Conservation (phyloP, 2,113 vertebrate genomes). For the Pao palembangensis region DNA sequence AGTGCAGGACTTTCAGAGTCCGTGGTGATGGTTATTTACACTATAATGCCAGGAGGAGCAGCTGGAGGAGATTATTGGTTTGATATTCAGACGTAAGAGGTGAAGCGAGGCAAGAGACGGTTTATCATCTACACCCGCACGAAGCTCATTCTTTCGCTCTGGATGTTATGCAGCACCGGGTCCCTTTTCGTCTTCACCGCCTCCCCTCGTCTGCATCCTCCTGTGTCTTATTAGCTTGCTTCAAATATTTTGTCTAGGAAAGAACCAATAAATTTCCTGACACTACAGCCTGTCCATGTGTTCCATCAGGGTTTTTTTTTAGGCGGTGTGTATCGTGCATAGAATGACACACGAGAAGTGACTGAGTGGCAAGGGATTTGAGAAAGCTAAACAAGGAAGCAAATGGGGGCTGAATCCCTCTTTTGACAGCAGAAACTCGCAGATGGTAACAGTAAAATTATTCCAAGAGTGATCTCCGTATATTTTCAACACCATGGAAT, state of each 20-base stretch:
- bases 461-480: constrained; percentile 11
- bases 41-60: constrained; percentile 41
- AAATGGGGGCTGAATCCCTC: constrained; percentile 36
- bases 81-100: constrained; percentile 62
- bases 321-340: constrained; percentile 25
- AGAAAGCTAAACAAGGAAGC: constrained; percentile 46
- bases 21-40: constrained; percentile 54
- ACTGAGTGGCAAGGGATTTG: constrained; percentile 32
- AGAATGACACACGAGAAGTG: constrained; percentile 17
- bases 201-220: constrained; percentile 29
- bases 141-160: constrained; percentile 32
- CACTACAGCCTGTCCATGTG: constrained; percentile 27
- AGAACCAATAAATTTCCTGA: constrained; percentile 70
- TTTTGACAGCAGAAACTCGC: constrained; percentile 47
- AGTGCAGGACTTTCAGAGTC: constrained; percentile 31
- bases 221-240: constrained; percentile 57
- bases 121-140: constrained; percentile 41
- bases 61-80: constrained; percentile 62
- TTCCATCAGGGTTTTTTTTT: constrained; percentile 5
- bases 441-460: constrained; percentile 50
- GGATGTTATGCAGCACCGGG: constrained; percentile 8
- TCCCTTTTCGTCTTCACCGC: neutral
- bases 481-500: constrained; percentile 25
- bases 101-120: constrained; percentile 18
- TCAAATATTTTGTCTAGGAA: constrained; percentile 76